Base-by-base conservation (phyloP, 2,888 invertebrate species). In the Drosophila setosimentum region DNA sequence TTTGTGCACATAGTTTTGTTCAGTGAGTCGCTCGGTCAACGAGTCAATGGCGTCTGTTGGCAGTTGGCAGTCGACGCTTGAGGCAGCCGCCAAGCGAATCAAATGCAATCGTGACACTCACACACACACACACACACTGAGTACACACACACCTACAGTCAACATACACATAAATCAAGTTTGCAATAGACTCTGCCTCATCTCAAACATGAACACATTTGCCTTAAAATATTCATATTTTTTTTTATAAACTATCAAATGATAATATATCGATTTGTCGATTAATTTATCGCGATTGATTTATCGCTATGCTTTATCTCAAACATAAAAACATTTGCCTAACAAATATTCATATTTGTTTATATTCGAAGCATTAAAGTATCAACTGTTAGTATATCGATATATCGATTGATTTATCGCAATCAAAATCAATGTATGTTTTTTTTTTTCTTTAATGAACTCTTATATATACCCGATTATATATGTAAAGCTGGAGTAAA, bases 11-110 rank as follows among this genome's bases (percentile, higher is more conserved):
- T 63, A 70, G 70, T 82, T 80, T 80, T 73, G 82, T 74, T 82
- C 76, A 85, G 83, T 87, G 83, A 87, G 87, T 87, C 84, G 87
- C 84, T 89, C 89, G 89, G 87, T 87, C 87, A 87, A 84, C 87
- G 85, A 87, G 89, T 87, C 87, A 87, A 89, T 87, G 87, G 84
- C 87, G 86, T 69, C 80, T 72, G 66, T 78, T 72, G 72, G 66
- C 77, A 69, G 68, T 81, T 72, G 74, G 61, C 76, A 68, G 65
- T 70, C 66, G 68, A 40, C 67, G 69, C 67, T 64, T 68, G 51
- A 65, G 35, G 72, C 70, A 69, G 65, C 60, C 63, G 58, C 62
- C 62, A 77, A 76, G 61, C 79, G 80, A 80, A 71, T 75, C 75
- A 73, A 76, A 70, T 78, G 69, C 73, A 83, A 76, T 74, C 63